Conservation (phyloP, 2,888 invertebrate genomes). For the Didymodactylos carnosus region DNA sequence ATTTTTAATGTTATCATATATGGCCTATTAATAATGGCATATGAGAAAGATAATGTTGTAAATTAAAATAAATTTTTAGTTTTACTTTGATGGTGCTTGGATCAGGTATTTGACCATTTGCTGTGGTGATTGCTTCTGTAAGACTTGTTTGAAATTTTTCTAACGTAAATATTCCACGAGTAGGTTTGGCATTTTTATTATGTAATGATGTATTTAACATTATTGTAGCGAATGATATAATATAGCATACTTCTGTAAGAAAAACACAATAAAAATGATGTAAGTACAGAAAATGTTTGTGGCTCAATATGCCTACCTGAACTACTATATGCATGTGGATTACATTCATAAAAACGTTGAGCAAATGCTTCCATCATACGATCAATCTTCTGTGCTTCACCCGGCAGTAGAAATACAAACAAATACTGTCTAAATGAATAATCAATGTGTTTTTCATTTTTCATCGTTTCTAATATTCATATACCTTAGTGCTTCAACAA, state of each 20-base stretch:
- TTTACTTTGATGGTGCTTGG: not conserved
- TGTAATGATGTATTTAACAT: slow-evolving; percentile 95
- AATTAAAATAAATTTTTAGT: not conserved
- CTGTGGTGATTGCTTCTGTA: not conserved
- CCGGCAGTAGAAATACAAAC: slow-evolving; percentile 91
- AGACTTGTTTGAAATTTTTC: not conserved
- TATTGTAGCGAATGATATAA: slow-evolving; percentile 88
- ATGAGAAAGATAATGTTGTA: not conserved
- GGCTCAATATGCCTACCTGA: too few relatives aligned
- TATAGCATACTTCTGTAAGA: slow-evolving; percentile 70
- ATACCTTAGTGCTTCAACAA: slow-evolving; percentile 81
- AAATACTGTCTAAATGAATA: slow-evolving; percentile 52
- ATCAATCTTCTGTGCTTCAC: slow-evolving; percentile 96
- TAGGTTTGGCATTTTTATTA: slow-evolving; percentile 56
- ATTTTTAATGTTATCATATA: slow-evolving; percentile 88
- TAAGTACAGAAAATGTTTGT: not conserved
- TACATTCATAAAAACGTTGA: slow-evolving; percentile 82
- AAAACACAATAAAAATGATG: too few relatives aligned
- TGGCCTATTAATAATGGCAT: slow-evolving; percentile 52
- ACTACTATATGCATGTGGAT: slow-evolving; percentile 84
- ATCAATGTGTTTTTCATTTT: too few relatives aligned
- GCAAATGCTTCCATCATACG: slow-evolving; percentile 99
- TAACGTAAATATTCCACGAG: not conserved
- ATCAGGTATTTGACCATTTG: not conserved
- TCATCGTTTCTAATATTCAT: too few relatives aligned